phyloP scores from a whole-genome alignment of 2,797 vertebrate species.

The Taenioides sp. region DNA sequence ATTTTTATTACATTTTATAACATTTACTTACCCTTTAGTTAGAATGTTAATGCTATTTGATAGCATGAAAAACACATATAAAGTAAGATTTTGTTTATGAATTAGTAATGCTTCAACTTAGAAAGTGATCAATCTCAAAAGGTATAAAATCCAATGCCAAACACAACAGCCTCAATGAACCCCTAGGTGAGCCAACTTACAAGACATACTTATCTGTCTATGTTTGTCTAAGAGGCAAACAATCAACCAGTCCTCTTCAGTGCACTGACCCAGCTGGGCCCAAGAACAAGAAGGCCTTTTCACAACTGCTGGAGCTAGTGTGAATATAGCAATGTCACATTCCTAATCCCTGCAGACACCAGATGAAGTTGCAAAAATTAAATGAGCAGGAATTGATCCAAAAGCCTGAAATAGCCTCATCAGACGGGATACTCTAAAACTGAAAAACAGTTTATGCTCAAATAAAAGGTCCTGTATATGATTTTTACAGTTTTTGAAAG shows the following conservation, averaged over 20 bases:
- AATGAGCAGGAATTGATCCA: slow-evolving; percentile 52
- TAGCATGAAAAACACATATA: neutral
- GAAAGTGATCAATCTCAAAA: neutral
- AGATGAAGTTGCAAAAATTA: slow-evolving; percentile 56
- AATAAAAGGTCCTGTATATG: no score
- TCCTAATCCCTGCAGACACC: slow-evolving; percentile 52
- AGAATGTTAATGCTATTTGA: neutral
- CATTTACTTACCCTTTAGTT: neutral
- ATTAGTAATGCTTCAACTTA: neutral
- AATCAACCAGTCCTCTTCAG: slow-evolving; percentile 18
- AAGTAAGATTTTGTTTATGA: neutral
- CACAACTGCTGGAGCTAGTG: slow-evolving; percentile 46
- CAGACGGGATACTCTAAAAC: slow-evolving; percentile 55
- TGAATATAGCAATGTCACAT: slow-evolving; percentile 52
- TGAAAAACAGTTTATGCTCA: slow-evolving; percentile 10
- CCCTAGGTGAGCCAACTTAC: neutral
- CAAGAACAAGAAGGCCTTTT: slow-evolving; percentile 54
- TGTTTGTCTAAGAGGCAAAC: slow-evolving; percentile 17
- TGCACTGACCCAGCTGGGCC: slow-evolving; percentile 31
- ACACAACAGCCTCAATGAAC: neutral
- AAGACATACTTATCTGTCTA: neutral
- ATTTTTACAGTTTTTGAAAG: no score
- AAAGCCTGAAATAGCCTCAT: slow-evolving; percentile 61
- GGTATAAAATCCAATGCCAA: neutral
- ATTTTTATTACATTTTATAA: neutral